Conservation (phyloP, 2,113 vertebrate species). For the Cyprinodon tularosa region DNA sequence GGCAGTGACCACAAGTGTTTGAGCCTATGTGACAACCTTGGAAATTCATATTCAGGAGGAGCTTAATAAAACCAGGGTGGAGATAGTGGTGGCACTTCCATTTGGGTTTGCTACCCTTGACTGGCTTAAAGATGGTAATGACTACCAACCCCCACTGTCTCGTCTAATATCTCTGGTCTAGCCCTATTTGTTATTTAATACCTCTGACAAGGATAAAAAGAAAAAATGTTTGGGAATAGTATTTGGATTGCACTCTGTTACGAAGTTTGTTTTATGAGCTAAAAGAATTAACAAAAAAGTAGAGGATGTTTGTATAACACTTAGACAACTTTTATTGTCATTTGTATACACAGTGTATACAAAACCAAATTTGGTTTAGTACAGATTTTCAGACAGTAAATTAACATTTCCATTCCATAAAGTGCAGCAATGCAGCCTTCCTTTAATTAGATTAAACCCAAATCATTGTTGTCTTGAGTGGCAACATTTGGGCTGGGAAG, state of each 20-base stretch:
- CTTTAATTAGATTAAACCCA: too few relatives aligned
- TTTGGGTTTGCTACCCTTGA: slow-evolving; percentile 59
- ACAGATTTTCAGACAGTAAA: too few relatives aligned
- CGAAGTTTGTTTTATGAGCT: background rate
- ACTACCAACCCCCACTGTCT: slow-evolving; percentile 40
- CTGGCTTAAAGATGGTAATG: slow-evolving; percentile 65
- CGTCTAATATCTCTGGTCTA: slow-evolving; percentile 24
- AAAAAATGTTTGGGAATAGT: slow-evolving; percentile 3
- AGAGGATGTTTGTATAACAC: background rate
- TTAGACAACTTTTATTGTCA: too few relatives aligned
- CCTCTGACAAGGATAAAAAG: slow-evolving; percentile 16
- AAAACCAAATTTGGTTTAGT: too few relatives aligned
- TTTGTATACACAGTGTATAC: too few relatives aligned
- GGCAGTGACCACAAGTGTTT: slow-evolving; percentile 9
- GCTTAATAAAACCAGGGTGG: slow-evolving; percentile 53
- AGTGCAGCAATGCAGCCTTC: too few relatives aligned
- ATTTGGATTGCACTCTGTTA: background rate
- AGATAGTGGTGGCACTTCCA: slow-evolving; percentile 62
- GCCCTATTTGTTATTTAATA: slow-evolving; percentile 53
- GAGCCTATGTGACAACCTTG: slow-evolving; percentile 20
- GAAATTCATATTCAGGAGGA: slow-evolving; percentile 59
- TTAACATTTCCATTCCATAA: too few relatives aligned
- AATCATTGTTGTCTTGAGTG: too few relatives aligned
- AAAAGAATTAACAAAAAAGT: background rate
- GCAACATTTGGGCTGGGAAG: too few relatives aligned